These are phyloP conservation scores for Drosophila neocordata DNA, from an alignment of 1,140 invertebrate genomes.

Conservation along the genomic window DNA sequence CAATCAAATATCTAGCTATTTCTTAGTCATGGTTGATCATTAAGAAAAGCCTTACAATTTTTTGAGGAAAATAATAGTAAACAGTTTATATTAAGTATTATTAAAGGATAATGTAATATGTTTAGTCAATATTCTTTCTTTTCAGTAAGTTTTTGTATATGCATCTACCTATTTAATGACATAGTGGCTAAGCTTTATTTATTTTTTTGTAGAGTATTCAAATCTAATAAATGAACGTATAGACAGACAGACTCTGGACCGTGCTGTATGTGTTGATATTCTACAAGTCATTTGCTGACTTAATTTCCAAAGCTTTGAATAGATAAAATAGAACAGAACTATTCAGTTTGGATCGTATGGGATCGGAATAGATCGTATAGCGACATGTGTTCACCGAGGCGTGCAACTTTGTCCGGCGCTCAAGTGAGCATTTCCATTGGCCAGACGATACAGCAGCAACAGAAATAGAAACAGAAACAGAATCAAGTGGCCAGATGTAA, in stretches of 20 bases:
- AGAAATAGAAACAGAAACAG: not conserved
- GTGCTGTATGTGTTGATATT: conserved; percentile 60
- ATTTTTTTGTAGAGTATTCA: not conserved
- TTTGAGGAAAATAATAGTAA: too few species aligned
- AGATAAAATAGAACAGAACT: conserved; percentile 51
- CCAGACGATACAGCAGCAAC: conserved; percentile 14
- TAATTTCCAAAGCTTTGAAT: conserved; percentile 72
- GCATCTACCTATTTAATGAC: too few species aligned
- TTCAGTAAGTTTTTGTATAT: too few species aligned
- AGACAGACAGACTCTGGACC: conserved; percentile 8
- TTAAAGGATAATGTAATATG: too few species aligned
- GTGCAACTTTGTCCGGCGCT: conserved; percentile 75
- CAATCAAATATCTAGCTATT: too few species aligned
- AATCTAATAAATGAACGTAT: not conserved
- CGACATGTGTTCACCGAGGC: conserved; percentile 73
- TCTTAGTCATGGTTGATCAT: too few species aligned
- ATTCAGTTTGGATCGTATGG: conserved; percentile 23
- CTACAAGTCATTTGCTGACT: conserved; percentile 82
- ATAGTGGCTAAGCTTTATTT: not conserved
- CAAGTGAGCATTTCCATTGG: conserved; percentile 72
- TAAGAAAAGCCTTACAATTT: too few species aligned
- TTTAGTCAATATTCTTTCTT: too few species aligned
- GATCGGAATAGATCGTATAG: conserved; percentile 22
- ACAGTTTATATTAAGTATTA: too few species aligned
- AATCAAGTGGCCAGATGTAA: conserved; percentile 40